Percentiles rank a stretch among this genome's conserved stretches.
These are phyloP conservation scores for Progne subis DNA, from an alignment of 2,113 vertebrate species.

Conservation along the genomic window DNA sequence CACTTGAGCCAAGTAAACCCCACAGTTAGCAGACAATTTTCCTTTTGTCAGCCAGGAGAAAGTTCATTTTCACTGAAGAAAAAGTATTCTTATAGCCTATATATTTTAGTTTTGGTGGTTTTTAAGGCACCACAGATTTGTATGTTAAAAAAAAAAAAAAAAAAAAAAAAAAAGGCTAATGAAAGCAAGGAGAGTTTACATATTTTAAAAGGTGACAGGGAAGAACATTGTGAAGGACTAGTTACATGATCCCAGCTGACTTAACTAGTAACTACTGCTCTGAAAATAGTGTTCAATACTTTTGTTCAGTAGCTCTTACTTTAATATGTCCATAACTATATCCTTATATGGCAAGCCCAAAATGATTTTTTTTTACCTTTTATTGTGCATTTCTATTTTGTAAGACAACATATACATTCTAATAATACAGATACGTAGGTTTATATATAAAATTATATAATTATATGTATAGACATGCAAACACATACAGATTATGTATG, in stretches of 20 bases:
- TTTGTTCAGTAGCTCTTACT: not conserved
- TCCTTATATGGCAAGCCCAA: not conserved
- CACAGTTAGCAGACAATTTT: slow-evolving; percentile 30
- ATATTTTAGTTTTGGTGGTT: not conserved
- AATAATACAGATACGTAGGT: not conserved
- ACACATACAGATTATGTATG: not conserved
- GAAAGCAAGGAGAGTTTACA: not conserved
- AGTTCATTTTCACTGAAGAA: slow-evolving; percentile 20
- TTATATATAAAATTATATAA: not conserved
- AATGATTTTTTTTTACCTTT: not conserved
- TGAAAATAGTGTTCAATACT: not conserved
- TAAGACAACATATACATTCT: not conserved
- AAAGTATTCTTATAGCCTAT: not conserved
- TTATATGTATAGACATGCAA: not conserved
- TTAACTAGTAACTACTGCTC: not conserved
- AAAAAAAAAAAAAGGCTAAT: not conserved
- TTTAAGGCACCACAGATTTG: not conserved
- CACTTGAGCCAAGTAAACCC: not conserved
- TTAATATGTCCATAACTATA: not conserved
- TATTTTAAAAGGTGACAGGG: not conserved
- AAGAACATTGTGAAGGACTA: not conserved
- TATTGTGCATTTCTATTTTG: not conserved
- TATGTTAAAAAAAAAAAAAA: not conserved
- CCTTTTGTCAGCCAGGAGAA: slow-evolving; percentile 39
- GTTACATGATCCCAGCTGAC: not conserved